phyloP scores from a whole-genome alignment of 2,113 vertebrate species.

The Seriola aureovittata region DNA sequence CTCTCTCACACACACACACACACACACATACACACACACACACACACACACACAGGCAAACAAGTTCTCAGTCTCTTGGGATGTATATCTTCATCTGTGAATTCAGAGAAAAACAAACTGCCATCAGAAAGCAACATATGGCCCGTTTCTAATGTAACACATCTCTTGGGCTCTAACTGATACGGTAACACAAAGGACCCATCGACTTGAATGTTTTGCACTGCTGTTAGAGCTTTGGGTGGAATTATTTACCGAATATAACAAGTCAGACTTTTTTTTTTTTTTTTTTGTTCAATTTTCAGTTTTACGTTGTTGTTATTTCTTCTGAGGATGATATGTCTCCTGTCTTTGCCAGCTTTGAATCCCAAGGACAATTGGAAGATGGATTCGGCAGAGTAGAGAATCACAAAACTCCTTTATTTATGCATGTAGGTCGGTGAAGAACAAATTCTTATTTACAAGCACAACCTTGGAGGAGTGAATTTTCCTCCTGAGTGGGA shows the following conservation, averaged over 20 bases:
- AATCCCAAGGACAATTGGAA: conserved; percentile 55
- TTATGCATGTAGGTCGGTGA: conserved; percentile 59
- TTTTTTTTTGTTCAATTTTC: conserved; percentile 11
- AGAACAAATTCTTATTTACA: conserved; percentile 59
- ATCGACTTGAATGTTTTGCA: conserved; percentile 28
- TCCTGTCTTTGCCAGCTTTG: conserved; percentile 23
- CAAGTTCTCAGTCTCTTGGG: conserved; percentile 46
- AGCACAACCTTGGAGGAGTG: conserved; percentile 61
- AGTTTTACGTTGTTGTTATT: conserved; percentile 14
- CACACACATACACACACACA: too few species aligned
- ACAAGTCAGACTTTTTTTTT: conserved; percentile 9
- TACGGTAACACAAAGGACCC: conserved; percentile 45
- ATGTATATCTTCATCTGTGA: conserved; percentile 60
- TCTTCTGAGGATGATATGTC: conserved; percentile 17
- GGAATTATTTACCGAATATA: conserved; percentile 19
- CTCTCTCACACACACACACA: conserved; percentile 10
- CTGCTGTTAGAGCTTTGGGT: conserved; percentile 24
- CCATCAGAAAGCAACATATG: conserved; percentile 71
- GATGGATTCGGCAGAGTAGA: conserved; percentile 8
- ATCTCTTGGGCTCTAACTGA: conserved; percentile 57
- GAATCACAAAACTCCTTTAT: conserved; percentile 52
- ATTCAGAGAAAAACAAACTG: conserved; percentile 66
- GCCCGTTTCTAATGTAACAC: conserved; percentile 49
- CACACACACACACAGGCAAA: conserved; percentile 29
- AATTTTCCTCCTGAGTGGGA: conserved; percentile 36